A percentile compares a stretch with the other conserved stretches of the same genome.
phyloP scores from a whole-genome alignment of 2,797 vertebrate genomes.

The Serranus cabrilla region DNA sequence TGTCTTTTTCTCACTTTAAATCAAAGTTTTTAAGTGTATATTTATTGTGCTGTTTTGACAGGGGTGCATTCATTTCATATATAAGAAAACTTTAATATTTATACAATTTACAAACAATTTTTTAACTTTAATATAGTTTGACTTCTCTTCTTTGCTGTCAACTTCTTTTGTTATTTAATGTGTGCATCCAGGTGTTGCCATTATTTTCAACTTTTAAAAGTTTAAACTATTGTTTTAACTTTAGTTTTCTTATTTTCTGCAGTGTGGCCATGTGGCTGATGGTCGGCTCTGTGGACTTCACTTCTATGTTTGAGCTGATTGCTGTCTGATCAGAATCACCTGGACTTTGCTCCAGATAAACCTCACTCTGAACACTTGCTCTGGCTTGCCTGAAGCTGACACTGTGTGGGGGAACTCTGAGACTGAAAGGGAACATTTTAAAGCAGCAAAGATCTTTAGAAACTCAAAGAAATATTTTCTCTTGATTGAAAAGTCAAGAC shows the following conservation, averaged over 20 bases:
- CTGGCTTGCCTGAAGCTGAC: neutral
- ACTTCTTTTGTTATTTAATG: too few species aligned
- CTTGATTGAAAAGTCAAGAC: neutral
- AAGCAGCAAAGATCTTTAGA: neutral
- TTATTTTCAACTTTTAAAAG: too few species aligned
- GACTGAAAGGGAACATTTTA: too few species aligned
- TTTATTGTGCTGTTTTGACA: too few species aligned
- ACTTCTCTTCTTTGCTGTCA: too few species aligned
- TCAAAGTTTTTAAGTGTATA: too few species aligned
- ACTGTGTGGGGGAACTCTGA: neutral
- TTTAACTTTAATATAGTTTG: too few species aligned
- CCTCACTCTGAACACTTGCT: neutral
- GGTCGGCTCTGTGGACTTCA: neutral
- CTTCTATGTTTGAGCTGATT: neutral
- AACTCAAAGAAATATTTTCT: neutral
- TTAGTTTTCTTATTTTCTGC: neutral
- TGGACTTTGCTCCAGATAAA: neutral
- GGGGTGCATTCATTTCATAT: too few species aligned
- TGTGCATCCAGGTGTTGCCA: too few species aligned
- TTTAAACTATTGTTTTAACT: neutral
- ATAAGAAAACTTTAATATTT: too few species aligned
- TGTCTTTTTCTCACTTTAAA: too few species aligned
- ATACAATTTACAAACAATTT: too few species aligned
- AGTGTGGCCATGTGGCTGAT: neutral
- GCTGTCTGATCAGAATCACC: neutral